Base-by-base conservation (phyloP, 2,797 vertebrate genomes). In the Channa striata region DNA sequence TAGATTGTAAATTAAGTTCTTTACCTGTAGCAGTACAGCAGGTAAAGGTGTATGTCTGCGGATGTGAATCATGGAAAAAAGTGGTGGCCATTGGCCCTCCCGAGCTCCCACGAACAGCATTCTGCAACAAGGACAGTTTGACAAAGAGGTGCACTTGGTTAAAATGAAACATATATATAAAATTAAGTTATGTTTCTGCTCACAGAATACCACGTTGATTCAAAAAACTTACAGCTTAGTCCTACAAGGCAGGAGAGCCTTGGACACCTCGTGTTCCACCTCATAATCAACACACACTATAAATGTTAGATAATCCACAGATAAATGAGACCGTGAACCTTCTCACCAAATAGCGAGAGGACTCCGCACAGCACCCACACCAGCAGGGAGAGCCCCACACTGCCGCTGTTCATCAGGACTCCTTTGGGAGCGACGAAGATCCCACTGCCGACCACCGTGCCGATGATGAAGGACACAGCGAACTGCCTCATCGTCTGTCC, bases 21-120 rank as follows among this genome's bases (percentile, higher is more conserved):
- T 77, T 53, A 99, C 98, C 96, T 97, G 90, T 57, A 99, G 88
- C 83, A 99, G 92, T 80, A 99, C 95, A 77, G 97, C 98, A 87
- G 98, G 98, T 74, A 98, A 77, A 78, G 98, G 98, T 59, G 97
- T 99, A 48, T 94, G 94, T 93, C 96, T 96, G 84, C 92, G 96
- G 87, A 99, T 93, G 84, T 99, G 97, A 91, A 99, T 99, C 98
- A 99, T 99, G 86, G 97, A 98, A 73, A 99, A 97, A 83, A 99
- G 95, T 48, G 81, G 89, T 2, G 97, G 97, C 95, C 97, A 97
- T 88, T 99, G 97, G 83, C 97, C 96, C 85, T 99, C 97, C 43
- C 98, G 96, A 89, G 97, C 97, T 17, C 95, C 98, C 52, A 97
- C 98, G 66, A 96, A 97, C 91, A 99, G 94, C 94, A 99, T 96